Evolutionary conservation across 2,113 vertebrate species (phyloP), one percentile per base, ranked within the genome.

Genomic region (Crotalus viridis): DNA sequence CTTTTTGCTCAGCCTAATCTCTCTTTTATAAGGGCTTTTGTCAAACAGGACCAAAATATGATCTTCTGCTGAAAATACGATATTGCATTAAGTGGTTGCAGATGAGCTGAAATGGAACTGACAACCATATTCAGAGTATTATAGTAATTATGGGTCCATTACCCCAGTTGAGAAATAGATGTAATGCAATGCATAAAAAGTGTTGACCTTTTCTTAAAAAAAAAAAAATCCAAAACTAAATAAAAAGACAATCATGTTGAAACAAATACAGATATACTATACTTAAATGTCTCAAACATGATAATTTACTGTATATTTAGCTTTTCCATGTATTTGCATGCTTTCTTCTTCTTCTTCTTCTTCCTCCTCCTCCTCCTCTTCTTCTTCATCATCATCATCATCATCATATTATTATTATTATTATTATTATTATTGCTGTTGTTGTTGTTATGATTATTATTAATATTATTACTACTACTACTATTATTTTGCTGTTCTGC

Each of bases 1-100:
- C 74, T 0, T 7, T 96, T 96, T 94, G 48, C 69, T 88, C 85
- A 96, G 94, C 7, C 17, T 88, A 94, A 59, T 17, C 61, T 92
- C 43, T 86, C 93, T 94, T 96, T 94, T 91, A 92, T 86, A 74
- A 33, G 88, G 85, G 3, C 0, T 93, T 96, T 96, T 97, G 48
- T 95, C 88, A 94, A 94, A 87, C 95, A 89, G 91, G 5, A 86
- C 46, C 93, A 39, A 95, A 96, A 93, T 90, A 46, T 92, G 48
- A 88, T 90, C 15, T 4, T 94, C 90, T 93, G 54, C 55, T n/a
- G 61, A 93, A 95, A 96, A 94, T 21, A 22, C 33, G 69, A 90
- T 59, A 91, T 24, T 93, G 5, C 4, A n/a, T 94, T 95, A 96
- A 92, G 91, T 91, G 94, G 89, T 89, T 89, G 88, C 86, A 91